phyloP scores from a whole-genome alignment of 2,888 invertebrate species.

The Tubulanus polymorphus region DNA sequence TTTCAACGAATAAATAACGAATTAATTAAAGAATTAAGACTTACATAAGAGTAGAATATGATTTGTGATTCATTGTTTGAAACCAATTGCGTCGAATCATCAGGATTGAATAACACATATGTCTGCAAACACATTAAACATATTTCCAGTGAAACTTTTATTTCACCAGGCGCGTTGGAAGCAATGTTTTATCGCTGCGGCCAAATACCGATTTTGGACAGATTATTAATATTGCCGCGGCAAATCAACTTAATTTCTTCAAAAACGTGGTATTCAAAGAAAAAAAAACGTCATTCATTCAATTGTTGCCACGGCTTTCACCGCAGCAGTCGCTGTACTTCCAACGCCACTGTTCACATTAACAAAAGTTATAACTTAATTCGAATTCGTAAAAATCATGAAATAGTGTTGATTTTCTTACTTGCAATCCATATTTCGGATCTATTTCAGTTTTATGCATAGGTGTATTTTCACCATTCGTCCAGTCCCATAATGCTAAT shows the following conservation, averaged over 20 bases:
- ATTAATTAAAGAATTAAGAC: conserved; percentile 12
- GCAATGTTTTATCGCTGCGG: neutral
- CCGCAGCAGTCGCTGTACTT: too few relatives aligned
- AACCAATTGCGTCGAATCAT: conserved; percentile 47
- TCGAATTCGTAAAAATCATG: too few relatives aligned
- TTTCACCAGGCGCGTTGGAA: too few relatives aligned
- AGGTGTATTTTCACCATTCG: conserved; percentile 49
- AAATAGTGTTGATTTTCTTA: conserved; percentile 7
- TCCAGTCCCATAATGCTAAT: conserved; percentile 54
- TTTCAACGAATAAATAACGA: neutral
- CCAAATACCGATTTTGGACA: too few relatives aligned
- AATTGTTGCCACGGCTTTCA: too few relatives aligned
- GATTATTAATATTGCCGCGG: too few relatives aligned
- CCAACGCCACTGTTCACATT: too few relatives aligned
- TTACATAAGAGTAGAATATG: conserved; percentile 52
- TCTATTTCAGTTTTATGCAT: conserved; percentile 45
- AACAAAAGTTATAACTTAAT: too few relatives aligned
- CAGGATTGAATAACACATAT: conserved; percentile 48
- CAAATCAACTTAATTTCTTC: too few relatives aligned
- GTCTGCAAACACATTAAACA: conserved; percentile 24
- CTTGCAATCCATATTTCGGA: conserved; percentile 39
- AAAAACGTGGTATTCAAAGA: too few relatives aligned
- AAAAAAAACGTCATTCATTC: too few relatives aligned
- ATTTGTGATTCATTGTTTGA: conserved; percentile 53
- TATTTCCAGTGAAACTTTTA: neutral